Evolutionary conservation across 2,888 invertebrate genomes (phyloP).

Genomic region (Bellardia pandia): DNA sequence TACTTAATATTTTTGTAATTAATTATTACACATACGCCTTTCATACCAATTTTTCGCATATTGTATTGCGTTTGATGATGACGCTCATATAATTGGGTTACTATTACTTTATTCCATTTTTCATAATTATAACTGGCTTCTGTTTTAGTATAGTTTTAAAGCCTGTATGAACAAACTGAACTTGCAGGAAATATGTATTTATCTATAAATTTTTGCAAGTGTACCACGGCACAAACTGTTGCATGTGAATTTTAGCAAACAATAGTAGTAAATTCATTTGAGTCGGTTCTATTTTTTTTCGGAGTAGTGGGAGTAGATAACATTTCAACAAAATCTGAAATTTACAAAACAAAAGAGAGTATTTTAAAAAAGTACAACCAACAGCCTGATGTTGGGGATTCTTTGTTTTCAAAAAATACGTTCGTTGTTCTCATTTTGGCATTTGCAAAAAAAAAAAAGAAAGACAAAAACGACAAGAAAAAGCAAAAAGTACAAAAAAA

Average conservation of each 20-base stretch:
- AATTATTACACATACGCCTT: too few species aligned
- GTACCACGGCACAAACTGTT: conserved; percentile 60
- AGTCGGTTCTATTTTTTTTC: background rate
- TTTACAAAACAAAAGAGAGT: conserved; percentile 3
- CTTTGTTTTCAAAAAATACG: conserved; percentile 63
- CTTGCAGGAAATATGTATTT: too few species aligned
- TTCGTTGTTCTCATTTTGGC: conserved; percentile 67
- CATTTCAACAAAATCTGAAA: conserved; percentile 55
- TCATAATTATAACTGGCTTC: too few species aligned
- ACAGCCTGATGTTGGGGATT: conserved; percentile 43
- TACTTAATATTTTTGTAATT: too few species aligned
- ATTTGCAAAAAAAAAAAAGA: conserved; percentile 75
- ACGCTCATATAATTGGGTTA: too few species aligned
- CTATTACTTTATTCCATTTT: too few species aligned
- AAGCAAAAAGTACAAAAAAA: conserved; percentile 37
- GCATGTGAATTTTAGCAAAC: conserved; percentile 58
- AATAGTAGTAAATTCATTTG: conserved; percentile 37
- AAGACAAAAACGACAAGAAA: conserved; percentile 73
- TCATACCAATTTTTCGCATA: too few species aligned
- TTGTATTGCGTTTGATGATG: too few species aligned
- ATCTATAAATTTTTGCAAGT: conserved; percentile 7
- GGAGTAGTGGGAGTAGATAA: conserved; percentile 21
- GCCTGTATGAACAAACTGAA: too few species aligned
- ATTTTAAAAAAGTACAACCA: background rate
- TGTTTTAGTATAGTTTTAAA: too few species aligned